phyloP scores from a whole-genome alignment of 2,888 invertebrate genomes.

The Lochmaea crataegi region DNA sequence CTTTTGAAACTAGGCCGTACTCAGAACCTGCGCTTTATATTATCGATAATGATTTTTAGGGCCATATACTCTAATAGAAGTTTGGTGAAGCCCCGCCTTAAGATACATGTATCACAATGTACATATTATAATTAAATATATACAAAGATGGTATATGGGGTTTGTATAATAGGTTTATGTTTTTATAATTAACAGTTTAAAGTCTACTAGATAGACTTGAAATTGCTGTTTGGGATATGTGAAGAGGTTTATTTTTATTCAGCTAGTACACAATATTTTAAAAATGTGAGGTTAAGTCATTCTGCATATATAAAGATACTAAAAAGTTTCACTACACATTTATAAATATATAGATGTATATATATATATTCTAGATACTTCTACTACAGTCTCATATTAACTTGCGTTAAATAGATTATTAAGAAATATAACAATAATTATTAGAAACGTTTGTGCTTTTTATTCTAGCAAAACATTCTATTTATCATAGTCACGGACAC shows the following conservation, averaged over 20 bases:
- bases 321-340: not conserved
- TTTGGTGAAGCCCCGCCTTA: too few species aligned
- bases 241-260: not conserved
- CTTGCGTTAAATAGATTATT: not conserved
- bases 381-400: conserved; percentile 2
- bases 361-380: not conserved
- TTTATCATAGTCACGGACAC: too few species aligned
- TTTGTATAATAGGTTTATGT: too few species aligned
- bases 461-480: too few species aligned
- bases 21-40: too few species aligned
- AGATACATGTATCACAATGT: too few species aligned
- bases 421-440: not conserved
- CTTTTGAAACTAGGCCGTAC: too few species aligned
- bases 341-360: not conserved
- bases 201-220: not conserved
- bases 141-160: too few species aligned
- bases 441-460: too few species aligned
- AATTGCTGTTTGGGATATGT: conserved; percentile 2
- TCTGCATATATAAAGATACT: not conserved
- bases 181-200: not conserved
- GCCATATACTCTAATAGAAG: too few species aligned
- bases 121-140: too few species aligned
- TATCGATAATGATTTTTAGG: too few species aligned
- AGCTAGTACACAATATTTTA: not conserved
- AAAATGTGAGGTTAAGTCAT: not conserved